Percentiles rank a stretch among this genome's conserved stretches.
Evolutionary conservation across 2,888 invertebrate species (phyloP).

Genomic region (Esperia sulphurella): DNA sequence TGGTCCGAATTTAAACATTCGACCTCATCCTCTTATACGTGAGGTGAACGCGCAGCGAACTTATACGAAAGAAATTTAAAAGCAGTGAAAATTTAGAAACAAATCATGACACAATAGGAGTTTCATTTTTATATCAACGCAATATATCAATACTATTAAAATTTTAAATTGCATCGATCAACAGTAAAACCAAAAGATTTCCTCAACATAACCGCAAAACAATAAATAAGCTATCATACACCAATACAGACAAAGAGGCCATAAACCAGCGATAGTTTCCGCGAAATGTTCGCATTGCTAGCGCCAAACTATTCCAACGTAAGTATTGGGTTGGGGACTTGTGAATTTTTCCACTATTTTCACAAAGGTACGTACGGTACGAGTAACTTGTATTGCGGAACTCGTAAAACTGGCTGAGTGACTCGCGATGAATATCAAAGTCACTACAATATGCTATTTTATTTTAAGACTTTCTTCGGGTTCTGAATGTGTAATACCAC

Average conservation of each 20-base stretch:
- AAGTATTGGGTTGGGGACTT: slow-evolving; percentile 22
- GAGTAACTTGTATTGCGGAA: slow-evolving; percentile 39
- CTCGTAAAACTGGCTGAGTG: slow-evolving; percentile 40
- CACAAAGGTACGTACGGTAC: slow-evolving; percentile 3
- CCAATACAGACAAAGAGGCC: slow-evolving; percentile 37
- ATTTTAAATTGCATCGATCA: neutral
- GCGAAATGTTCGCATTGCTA: slow-evolving; percentile 29
- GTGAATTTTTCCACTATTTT: slow-evolving; percentile 18
- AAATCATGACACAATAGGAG: too few species aligned
- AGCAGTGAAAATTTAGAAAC: too few species aligned
- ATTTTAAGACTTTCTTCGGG: neutral
- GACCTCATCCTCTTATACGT: too few species aligned
- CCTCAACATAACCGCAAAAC: slow-evolving; percentile 9
- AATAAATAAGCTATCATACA: slow-evolving; percentile 42
- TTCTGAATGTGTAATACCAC: neutral
- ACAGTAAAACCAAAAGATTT: neutral
- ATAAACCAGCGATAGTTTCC: slow-evolving; percentile 45
- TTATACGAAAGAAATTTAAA: too few species aligned
- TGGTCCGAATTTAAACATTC: too few species aligned
- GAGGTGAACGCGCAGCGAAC: too few species aligned
- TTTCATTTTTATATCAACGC: too few species aligned
- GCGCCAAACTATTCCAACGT: slow-evolving; percentile 29
- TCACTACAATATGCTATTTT: slow-evolving; percentile 9
- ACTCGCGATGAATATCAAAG: slow-evolving; percentile 25
- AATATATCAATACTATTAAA: neutral